phyloP scores from a whole-genome alignment of 2,113 vertebrate genomes.

The Coryphaenoides rupestris region DNA sequence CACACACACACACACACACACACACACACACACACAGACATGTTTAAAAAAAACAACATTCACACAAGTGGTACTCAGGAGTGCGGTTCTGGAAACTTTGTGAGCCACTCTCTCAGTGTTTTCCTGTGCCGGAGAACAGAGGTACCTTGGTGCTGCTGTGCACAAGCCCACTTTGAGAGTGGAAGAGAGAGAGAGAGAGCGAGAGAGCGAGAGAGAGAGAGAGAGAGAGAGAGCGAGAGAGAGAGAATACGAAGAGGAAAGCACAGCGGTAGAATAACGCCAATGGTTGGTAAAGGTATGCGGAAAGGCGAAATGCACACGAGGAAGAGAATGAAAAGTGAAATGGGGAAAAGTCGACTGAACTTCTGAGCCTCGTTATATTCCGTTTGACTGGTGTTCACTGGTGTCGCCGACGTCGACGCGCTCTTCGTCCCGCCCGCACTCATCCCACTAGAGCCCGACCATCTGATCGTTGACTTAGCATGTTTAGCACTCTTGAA shows the following conservation, averaged over 20 bases:
- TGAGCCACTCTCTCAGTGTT: slow-evolving; percentile 53
- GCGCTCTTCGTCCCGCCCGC: too few relatives aligned
- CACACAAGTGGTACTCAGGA: not conserved
- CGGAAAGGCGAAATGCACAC: too few relatives aligned
- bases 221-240: too few relatives aligned
- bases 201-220: too few relatives aligned
- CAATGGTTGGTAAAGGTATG: too few relatives aligned
- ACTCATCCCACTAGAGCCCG: slow-evolving; percentile 21
- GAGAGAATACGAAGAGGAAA: slow-evolving; percentile 31
- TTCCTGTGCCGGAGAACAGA: slow-evolving; percentile 68
- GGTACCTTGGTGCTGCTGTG: slow-evolving; percentile 65
- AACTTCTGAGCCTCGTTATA: slow-evolving; percentile 11
- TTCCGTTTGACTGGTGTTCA: slow-evolving; percentile 21
- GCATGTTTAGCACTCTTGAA: slow-evolving; percentile 28
- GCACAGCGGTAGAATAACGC: too few relatives aligned
- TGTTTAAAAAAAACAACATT: slow-evolving; percentile 20
- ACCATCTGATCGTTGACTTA: slow-evolving; percentile 32
- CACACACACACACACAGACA: not conserved
- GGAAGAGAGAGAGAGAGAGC: too few relatives aligned
- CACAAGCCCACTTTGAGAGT: too few relatives aligned
- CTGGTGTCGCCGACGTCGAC: too few relatives aligned
- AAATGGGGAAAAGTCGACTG: slow-evolving; percentile 5
- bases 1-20: slow-evolving; percentile 4
- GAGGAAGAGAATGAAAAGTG: slow-evolving; percentile 3
- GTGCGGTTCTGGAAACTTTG: slow-evolving; percentile 46